Percentiles rank a stretch among this genome's conserved stretches.
Evolutionary conservation across 2,113 vertebrate species (phyloP).

Genomic region (Amphiprion percula): DNA sequence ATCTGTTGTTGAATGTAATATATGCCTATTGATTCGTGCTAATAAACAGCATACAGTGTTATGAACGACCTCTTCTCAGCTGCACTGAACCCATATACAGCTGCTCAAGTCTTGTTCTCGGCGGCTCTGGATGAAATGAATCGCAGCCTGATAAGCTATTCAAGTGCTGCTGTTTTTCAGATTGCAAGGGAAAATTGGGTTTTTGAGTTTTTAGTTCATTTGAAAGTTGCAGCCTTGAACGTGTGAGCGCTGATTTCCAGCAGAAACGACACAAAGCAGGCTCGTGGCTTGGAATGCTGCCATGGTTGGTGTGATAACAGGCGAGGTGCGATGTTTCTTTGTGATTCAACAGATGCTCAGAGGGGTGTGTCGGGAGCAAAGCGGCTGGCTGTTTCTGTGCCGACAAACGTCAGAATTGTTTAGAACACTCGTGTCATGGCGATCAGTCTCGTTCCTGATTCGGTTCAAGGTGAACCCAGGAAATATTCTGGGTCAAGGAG

Average conservation of each 20-base stretch:
- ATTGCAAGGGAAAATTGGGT: background rate
- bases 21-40: conserved; percentile 40
- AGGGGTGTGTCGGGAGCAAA: conserved; percentile 58
- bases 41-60: conserved; percentile 16
- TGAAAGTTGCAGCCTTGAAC: conserved; percentile 27
- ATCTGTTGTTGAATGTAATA: conserved; percentile 48
- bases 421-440: conserved; percentile 30
- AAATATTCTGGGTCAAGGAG: conserved; percentile 59
- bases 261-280: background rate
- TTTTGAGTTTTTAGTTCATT: conserved; percentile 19
- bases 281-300: conserved; percentile 40
- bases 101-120: conserved; percentile 25
- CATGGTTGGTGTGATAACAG: conserved; percentile 58
- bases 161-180: conserved; percentile 7
- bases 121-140: conserved; percentile 3
- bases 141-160: conserved; percentile 40
- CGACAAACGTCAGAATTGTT: conserved; percentile 51
- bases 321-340: conserved; percentile 51
- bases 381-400: conserved; percentile 44
- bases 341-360: conserved; percentile 71
- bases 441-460: conserved; percentile 39
- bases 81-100: conserved; percentile 26
- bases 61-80: conserved; percentile 13
- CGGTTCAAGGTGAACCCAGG: conserved; percentile 44
- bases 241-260: background rate